These are phyloP conservation scores for Harmothoe impar DNA, from an alignment of 2,888 invertebrate genomes.

Conservation along the genomic window DNA sequence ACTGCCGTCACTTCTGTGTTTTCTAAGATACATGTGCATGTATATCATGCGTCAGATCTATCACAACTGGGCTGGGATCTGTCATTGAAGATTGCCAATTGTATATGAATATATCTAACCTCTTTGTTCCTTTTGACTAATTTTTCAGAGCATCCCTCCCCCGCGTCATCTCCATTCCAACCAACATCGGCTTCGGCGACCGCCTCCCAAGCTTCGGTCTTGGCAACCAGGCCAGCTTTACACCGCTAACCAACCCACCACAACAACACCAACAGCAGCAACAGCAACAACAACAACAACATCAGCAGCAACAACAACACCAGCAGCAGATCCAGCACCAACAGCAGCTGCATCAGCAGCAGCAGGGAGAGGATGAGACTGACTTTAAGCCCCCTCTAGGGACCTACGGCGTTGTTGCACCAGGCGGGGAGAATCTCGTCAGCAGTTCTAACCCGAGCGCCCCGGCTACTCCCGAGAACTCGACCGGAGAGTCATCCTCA, in stretches of 20 bases:
- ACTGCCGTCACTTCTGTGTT: too few species aligned
- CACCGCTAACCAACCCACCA: not conserved
- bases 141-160: constrained; percentile 67
- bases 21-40: too few species aligned
- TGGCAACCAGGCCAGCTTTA: constrained; percentile 24
- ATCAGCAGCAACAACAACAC: constrained; percentile 42
- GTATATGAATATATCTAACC: too few species aligned
- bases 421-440: constrained; percentile 56
- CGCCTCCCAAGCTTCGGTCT: constrained; percentile 67
- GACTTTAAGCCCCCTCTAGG: constrained; percentile 61
- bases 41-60: too few species aligned
- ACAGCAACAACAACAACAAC: constrained; percentile 37
- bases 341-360: constrained; percentile 24
- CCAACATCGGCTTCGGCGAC: constrained; percentile 69
- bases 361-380: not conserved
- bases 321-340: not conserved
- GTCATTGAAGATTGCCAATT: too few species aligned
- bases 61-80: too few species aligned
- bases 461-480: constrained; percentile 63
- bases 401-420: not conserved
- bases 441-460: constrained; percentile 63
- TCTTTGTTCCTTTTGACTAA: too few species aligned
- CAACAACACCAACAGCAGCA: constrained; percentile 52
- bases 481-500: not conserved
- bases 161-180: constrained; percentile 67